phyloP scores from a whole-genome alignment of 1,140 invertebrate genomes.

The Drosophila mayri region DNA sequence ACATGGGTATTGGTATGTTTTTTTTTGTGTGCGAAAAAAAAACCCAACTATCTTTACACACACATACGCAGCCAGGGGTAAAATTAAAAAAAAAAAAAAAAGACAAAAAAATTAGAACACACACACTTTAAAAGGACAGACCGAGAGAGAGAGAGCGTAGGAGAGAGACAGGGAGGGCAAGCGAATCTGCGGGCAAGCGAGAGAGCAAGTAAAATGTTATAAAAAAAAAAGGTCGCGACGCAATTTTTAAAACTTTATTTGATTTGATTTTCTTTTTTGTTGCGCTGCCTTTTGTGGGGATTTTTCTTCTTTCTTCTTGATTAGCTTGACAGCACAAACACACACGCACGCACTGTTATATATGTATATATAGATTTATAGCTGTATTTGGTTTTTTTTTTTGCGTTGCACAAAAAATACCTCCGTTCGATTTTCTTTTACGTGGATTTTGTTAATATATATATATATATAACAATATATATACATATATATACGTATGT shows the following conservation, averaged over 20 bases:
- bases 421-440: conserved; percentile 50
- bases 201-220: conserved; percentile 7
- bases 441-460: conserved; percentile 42
- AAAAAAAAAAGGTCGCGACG: conserved; percentile 67
- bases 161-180: neutral
- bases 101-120: conserved; percentile 30
- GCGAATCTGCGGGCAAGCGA: conserved; percentile 6
- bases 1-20: neutral
- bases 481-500: neutral
- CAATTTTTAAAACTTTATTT: conserved; percentile 61
- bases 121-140: conserved; percentile 28
- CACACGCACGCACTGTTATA: conserved; percentile 16
- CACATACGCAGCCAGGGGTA: neutral
- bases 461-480: neutral
- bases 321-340: conserved; percentile 25
- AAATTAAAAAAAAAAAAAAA: conserved; percentile 5
- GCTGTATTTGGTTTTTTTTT: conserved; percentile 17
- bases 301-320: conserved; percentile 10
- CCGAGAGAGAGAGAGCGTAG: conserved; percentile 1
- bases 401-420: conserved; percentile 72
- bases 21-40: conserved; percentile 8
- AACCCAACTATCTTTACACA: conserved; percentile 25
- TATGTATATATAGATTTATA: conserved; percentile 14
- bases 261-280: conserved; percentile 10
- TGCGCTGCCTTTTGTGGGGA: conserved; percentile 7